Base-by-base conservation (phyloP, 2,113 vertebrate species). In the Toxostoma redivivum region DNA sequence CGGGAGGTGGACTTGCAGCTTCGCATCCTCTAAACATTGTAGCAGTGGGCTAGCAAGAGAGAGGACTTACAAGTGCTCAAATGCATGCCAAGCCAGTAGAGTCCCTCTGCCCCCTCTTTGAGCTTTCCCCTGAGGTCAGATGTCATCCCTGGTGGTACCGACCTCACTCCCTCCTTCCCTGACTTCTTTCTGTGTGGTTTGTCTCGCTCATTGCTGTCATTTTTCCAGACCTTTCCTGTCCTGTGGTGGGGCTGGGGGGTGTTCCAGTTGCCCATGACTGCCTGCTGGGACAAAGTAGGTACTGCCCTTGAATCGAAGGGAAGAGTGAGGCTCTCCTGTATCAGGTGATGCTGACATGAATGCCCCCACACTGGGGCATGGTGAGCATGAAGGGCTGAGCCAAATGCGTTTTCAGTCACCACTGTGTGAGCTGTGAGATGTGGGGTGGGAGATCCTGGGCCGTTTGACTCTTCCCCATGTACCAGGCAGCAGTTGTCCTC, bases 401-500 rank as follows among this genome's bases (percentile, higher is more conserved):
- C 16, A 65, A 7, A 24, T 0, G 0, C 0, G 0, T 64, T 71
- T 88, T 45, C 67, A 69, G 62, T 42, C 15, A 12, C 27, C 4
- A 0, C 31, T n/a, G 27, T 17, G 51, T 60, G 79, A 82, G 66
- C 44, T 76, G 37, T 47, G 64, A 1, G 3, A 21, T 51, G 45
- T 14, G 21, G 30, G 10, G 16, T 54, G 54, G 18, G 28, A 51
- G 50, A 40, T 48, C 22, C 45, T 1, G 4, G 28, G 38, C 62
- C 1, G 1, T 17, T 35, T 0, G 0, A 30, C 38, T 80, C 38
- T 77, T 65, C 17, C 37, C 33, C 3, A 0, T 10, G 47, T 1
- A 1, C 10, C 5, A 16, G 25, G 51, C 60, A 82, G 71, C 42
- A 6, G 2, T 1, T 44, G 37, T 72, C 18, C 57, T 91, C 35